A percentile compares a stretch with the other conserved stretches of the same genome.
Evolutionary conservation across 1,140 invertebrate genomes (phyloP).

Genomic region (roundworm (Caenorhabditis elegans)): WBcel235 BX284602.5:8085501-8086000

Average conservation of each 20-base stretch:
- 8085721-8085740: not conserved
- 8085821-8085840: not conserved
- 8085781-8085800: not conserved
- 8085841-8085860: not conserved
- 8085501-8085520: too few relatives aligned
- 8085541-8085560: too few relatives aligned
- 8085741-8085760: not conserved
- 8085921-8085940: not conserved
- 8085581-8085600: not conserved
- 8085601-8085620: not conserved
- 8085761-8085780: not conserved
- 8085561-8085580: too few relatives aligned
- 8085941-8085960: not conserved
- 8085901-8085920: not conserved
- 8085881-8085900: not conserved
- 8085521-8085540: too few relatives aligned
- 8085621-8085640: not conserved
- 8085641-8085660: too few relatives aligned
- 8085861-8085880: not conserved
- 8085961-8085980: not conserved
- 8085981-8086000: too few relatives aligned
- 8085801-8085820: not conserved
- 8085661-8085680: too few relatives aligned
- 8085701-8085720: not conserved
- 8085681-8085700: not conserved